phyloP scores from a whole-genome alignment of 2,113 vertebrate genomes.

The Pagrus major region DNA sequence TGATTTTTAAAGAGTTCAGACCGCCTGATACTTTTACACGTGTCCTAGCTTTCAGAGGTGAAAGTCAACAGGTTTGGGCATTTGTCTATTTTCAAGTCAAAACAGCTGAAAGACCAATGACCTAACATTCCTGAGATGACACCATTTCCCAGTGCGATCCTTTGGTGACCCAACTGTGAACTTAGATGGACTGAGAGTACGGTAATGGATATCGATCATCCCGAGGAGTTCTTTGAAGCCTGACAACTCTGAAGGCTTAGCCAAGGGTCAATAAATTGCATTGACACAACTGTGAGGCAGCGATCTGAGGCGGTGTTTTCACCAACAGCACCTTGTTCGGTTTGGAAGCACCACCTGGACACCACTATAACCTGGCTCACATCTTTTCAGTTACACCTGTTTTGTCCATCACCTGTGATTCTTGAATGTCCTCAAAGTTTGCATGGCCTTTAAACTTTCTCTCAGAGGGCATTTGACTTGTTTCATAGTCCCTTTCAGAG shows the following conservation, averaged over 20 bases:
- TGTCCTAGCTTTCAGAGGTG: not conserved
- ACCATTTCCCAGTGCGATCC: constrained; percentile 44
- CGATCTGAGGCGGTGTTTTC: not conserved
- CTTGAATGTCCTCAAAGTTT: constrained; percentile 38
- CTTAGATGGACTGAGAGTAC: constrained; percentile 42
- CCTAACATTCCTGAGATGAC: constrained; percentile 54
- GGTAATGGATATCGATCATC: constrained; percentile 77
- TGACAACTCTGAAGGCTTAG: constrained; percentile 54
- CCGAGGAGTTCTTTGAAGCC: constrained; percentile 59
- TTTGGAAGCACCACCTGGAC: not conserved
- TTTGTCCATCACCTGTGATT: not conserved
- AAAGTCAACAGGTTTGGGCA: not conserved
- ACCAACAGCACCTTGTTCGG: not conserved
- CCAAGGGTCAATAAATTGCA: constrained; percentile 69
- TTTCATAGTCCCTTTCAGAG: constrained; percentile 47
- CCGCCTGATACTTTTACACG: not conserved
- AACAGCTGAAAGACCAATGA: constrained; percentile 37
- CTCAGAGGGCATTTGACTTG: constrained; percentile 34
- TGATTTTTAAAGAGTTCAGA: not conserved
- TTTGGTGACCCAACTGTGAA: constrained; percentile 25
- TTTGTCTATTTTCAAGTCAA: constrained; percentile 35
- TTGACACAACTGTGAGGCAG: constrained; percentile 13
- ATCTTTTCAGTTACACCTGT: not conserved
- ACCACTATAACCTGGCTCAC: not conserved
- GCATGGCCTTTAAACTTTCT: constrained; percentile 11